Base-by-base conservation (phyloP, 2,888 invertebrate genomes). In the Temnothorax unifasciatus region DNA sequence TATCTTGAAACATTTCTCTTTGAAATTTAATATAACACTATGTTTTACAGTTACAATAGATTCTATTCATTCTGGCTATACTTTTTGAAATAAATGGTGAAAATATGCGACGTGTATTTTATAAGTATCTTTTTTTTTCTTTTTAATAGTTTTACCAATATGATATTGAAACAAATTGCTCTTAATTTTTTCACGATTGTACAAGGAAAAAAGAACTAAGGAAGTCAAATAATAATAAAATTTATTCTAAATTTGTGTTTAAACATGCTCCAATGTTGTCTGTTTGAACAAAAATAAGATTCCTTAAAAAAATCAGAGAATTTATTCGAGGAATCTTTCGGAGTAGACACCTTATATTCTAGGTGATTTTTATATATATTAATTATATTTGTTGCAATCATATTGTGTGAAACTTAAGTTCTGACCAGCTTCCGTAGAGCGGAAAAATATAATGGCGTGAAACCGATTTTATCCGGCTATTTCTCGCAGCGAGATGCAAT, bases 401-500 rank as follows among this genome's bases (percentile, higher is more conserved):
- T n/a, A 13, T 15, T 47, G 47, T 8, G 47, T 9, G 18, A 25
- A 25, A 74, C 11, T 11, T 34, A 15, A 57, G 11, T 29, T 74
- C 8, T 25, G 25, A 38, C 38, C 3, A n/a, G 38, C 15, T 15
- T 3, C 25, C 6, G 11, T 13, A n/a, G 52, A 29, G 11, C n/a
- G 18, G 8, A 75, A 64, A 50, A 64, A 15, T 74, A 52, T 52
- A 50, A 47, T 11, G 13, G 38, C n/a, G 41, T n/a, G 41, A 74
- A 52, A 38, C 38, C 38, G 57, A 63, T 64, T 54, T 74, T 47
- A n/a, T 29, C 18, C 52, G 44, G 41, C 41, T 38, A 29, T 74
- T 81, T 61, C 21, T 61, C n/a, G 52, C 54, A 64, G 57, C 15
- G 47, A 13, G 21, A 54, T 50, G 41, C 13, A 50, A 69, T 34